These are phyloP conservation scores for Hippopotamus amphibius DNA, from an alignment of 2,113 vertebrate species.

Conservation along the genomic window DNA sequence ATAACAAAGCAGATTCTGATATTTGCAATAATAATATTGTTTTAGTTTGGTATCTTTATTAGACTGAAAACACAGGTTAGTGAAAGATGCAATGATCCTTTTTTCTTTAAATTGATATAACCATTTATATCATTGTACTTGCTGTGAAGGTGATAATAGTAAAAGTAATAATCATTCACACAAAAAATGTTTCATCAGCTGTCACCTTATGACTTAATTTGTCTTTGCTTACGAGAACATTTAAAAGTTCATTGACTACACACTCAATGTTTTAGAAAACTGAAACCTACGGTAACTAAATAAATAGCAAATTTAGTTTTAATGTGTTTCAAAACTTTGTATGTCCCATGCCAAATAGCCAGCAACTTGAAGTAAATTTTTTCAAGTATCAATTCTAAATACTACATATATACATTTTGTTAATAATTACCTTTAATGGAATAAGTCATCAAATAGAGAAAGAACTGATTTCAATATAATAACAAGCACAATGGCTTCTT, in stretches of 20 bases:
- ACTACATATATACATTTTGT: constrained; percentile 28
- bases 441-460: constrained; percentile 53
- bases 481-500: constrained; percentile 20
- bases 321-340: constrained; percentile 7
- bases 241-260: constrained; percentile 32
- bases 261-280: constrained; percentile 41
- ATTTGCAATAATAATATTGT: constrained; percentile 7
- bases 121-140: constrained; percentile 22
- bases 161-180: constrained; percentile 10
- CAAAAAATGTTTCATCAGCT: constrained; percentile 24
- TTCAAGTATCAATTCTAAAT: constrained; percentile 28
- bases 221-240: background rate
- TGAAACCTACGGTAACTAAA: constrained; percentile 30
- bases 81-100: constrained; percentile 2
- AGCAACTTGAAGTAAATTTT: constrained; percentile 3
- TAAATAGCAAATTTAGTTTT: constrained; percentile 40
- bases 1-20: constrained; percentile 15
- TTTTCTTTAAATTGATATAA: constrained; percentile 12
- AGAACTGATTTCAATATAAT: constrained; percentile 23
- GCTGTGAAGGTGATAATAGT: background rate
- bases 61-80: background rate
- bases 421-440: constrained; percentile 55
- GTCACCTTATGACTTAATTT: constrained; percentile 13
- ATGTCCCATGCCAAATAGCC: background rate
- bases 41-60: constrained; percentile 32